Evolutionary conservation across 2,113 vertebrate species (phyloP).

Genomic region (Gymnarchus niloticus): DNA sequence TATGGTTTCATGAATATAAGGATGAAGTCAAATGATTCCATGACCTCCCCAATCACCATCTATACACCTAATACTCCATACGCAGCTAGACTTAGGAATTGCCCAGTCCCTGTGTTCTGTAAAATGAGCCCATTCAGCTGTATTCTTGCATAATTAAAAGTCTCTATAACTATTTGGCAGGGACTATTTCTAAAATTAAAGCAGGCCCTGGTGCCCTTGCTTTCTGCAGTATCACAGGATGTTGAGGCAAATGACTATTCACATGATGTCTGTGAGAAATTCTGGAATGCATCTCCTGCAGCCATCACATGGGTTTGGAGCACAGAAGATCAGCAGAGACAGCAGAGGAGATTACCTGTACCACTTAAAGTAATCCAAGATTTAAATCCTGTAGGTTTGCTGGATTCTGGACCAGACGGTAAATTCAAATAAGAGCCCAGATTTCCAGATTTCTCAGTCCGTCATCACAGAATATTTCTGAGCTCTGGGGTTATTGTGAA

Average conservation of each 20-base stretch:
- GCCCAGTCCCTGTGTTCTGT: too few species aligned
- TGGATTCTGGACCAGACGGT: neutral
- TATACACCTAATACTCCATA: neutral
- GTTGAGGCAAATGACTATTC: conserved; percentile 40
- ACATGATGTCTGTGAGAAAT: conserved; percentile 37
- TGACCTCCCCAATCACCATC: neutral
- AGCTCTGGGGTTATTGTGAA: neutral
- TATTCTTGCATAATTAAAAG: neutral
- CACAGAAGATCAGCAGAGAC: conserved; percentile 7
- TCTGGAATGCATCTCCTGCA: conserved; percentile 22
- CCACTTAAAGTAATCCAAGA: neutral
- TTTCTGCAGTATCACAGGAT: conserved; percentile 36
- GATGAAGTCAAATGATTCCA: neutral
- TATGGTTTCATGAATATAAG: neutral
- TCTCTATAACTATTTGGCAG: neutral
- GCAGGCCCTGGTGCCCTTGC: neutral
- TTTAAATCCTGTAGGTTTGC: neutral
- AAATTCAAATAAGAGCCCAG: neutral
- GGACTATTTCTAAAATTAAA: neutral
- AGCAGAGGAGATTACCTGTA: neutral
- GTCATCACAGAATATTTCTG: too few species aligned
- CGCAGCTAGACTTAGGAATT: too few species aligned
- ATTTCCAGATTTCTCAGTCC: neutral
- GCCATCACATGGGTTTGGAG: conserved; percentile 19
- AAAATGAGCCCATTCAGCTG: too few species aligned